Conservation (phyloP, 1,140 invertebrate species). For the Drosophila yakuba region DNA sequence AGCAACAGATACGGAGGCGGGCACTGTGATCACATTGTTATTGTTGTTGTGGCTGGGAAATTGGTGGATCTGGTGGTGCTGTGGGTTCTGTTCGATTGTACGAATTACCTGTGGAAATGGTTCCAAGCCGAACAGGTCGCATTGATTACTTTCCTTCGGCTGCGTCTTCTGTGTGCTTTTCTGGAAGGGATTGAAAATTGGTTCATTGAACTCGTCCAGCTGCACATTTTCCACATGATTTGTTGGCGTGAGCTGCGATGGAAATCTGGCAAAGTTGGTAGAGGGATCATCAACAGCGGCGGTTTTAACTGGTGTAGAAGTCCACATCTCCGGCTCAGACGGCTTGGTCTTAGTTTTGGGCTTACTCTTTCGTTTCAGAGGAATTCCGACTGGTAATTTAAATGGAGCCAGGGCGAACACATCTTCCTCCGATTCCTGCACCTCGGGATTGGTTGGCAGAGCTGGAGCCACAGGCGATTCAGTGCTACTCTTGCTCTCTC, state of each 20-base stretch:
- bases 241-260: conserved; percentile 39
- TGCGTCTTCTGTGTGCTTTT: conserved; percentile 22
- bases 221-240: conserved; percentile 26
- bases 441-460: conserved; percentile 16
- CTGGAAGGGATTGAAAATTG: conserved; percentile 82
- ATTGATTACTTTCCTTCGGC: conserved; percentile 26
- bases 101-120: conserved; percentile 85
- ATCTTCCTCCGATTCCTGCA: conserved; percentile 85
- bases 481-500: conserved; percentile 77
- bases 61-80: conserved; percentile 61
- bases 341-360: conserved; percentile 32
- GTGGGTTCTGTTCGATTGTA: conserved; percentile 56
- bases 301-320: conserved; percentile 76
- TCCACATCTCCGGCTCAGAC: conserved; percentile 68
- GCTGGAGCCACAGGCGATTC: conserved; percentile 38
- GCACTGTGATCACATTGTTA: conserved; percentile 61
- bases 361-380: conserved; percentile 70
- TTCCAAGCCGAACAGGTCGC: conserved; percentile 86
- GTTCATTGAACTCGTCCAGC: conserved; percentile 82
- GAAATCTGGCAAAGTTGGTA: conserved; percentile 71
- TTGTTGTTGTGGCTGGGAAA: conserved; percentile 63
- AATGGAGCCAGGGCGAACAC: conserved; percentile 92
- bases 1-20: conserved; percentile 25
- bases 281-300: conserved; percentile 6
- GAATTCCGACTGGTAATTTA: conserved; percentile 85